Conservation (phyloP, 2,113 vertebrate genomes). For the Myiozetetes cayanensis region DNA sequence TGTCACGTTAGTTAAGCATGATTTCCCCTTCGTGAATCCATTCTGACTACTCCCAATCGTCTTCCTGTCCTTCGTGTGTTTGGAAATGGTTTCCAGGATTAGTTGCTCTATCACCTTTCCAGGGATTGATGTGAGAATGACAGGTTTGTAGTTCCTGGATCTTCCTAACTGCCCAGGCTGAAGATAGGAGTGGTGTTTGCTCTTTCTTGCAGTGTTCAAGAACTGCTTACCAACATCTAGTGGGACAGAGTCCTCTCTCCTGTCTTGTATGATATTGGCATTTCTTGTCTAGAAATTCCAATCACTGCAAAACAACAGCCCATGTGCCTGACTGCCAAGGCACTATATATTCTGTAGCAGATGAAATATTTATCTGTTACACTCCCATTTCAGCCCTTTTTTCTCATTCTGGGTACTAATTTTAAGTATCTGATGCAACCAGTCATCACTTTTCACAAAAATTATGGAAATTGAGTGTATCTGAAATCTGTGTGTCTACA, state of each 20-base stretch:
- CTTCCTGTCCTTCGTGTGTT: not conserved
- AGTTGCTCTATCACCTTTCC: not conserved
- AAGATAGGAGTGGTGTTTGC: not conserved
- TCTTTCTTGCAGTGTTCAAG: not conserved
- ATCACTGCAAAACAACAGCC: not conserved
- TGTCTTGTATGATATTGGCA: not conserved
- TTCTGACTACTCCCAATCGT: not conserved
- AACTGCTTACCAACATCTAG: not conserved
- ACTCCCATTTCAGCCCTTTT: not conserved
- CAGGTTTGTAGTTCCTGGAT: not conserved
- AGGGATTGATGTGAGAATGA: not conserved
- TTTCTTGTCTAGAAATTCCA: not conserved
- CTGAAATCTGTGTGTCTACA: not conserved
- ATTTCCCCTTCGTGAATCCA: not conserved
- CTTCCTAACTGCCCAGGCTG: not conserved
- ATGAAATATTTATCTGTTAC: not conserved
- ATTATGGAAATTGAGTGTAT: not conserved
- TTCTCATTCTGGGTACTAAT: not conserved
- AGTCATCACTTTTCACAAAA: not conserved
- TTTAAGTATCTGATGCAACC: not conserved
- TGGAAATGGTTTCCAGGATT: not conserved
- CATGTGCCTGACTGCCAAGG: not conserved
- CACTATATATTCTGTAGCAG: not conserved
- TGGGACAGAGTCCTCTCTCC: not conserved
- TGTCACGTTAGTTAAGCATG: not conserved